A percentile compares a stretch with the other conserved stretches of the same genome.
Evolutionary conservation across 1,140 invertebrate species (phyloP).

Genomic region (Ceratoteleas bidentatus): DNA sequence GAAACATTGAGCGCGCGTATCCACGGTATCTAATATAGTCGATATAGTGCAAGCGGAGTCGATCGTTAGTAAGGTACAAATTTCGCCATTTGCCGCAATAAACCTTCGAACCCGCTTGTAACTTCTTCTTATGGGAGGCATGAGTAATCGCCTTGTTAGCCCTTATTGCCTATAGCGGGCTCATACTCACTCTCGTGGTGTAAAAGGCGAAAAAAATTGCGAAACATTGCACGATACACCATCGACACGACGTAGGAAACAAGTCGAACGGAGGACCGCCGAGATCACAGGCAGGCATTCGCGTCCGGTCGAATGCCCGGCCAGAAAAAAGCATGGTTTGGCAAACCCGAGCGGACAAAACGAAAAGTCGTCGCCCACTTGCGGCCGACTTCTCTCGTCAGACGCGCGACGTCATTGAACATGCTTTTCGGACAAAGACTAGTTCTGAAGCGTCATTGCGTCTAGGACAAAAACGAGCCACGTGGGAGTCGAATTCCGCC

Average conservation of each 20-base stretch:
- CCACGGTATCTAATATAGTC: constrained; percentile 49
- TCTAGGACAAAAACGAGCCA: not conserved
- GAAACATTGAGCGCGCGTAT: constrained; percentile 33
- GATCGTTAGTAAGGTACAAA: constrained; percentile 81
- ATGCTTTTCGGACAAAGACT: no score
- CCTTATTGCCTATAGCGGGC: constrained; percentile 78
- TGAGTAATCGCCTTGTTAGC: constrained; percentile 82
- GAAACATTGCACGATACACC: constrained; percentile 75
- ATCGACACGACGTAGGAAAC: constrained; percentile 75
- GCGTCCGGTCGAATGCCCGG: no score
- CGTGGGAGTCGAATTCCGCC: not conserved
- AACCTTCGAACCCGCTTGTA: constrained; percentile 79
- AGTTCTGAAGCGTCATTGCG: no score
- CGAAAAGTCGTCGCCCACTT: constrained; percentile 48
- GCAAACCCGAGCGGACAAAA: constrained; percentile 29
- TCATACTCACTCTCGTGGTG: constrained; percentile 72
- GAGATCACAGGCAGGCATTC: constrained; percentile 60
- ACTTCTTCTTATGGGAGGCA: constrained; percentile 80
- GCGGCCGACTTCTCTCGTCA: constrained; percentile 18
- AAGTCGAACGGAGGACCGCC: constrained; percentile 70
- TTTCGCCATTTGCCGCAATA: constrained; percentile 81
- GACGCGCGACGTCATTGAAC: constrained; percentile 7
- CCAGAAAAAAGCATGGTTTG: constrained; percentile 52
- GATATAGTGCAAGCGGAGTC: constrained; percentile 63
- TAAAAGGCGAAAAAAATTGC: constrained; percentile 66